phyloP scores from a whole-genome alignment of 2,888 invertebrate genomes.

The Tenthredo mesomela region DNA sequence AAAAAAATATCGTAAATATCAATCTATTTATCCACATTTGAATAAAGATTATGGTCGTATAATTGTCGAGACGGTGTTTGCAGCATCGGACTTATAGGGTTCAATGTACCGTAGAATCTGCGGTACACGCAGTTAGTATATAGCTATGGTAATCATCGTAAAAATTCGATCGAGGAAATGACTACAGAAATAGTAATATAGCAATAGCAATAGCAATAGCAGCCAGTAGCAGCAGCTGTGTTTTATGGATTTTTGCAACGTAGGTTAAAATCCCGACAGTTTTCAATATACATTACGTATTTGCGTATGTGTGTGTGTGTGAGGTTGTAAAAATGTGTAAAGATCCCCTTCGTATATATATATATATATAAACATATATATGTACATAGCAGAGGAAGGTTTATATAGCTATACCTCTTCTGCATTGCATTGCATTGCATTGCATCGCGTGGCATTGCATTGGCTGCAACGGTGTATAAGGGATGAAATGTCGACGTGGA shows the following conservation, averaged over 20 bases:
- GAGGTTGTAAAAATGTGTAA: too few species aligned
- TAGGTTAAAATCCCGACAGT: constrained; percentile 3
- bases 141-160: not conserved
- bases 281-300: not conserved
- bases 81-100: not conserved
- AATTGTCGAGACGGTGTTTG: not conserved
- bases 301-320: not conserved
- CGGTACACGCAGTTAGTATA: not conserved
- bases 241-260: constrained; percentile 19
- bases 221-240: not conserved
- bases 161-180: not conserved
- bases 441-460: not conserved
- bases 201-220: not conserved
- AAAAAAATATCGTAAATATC: not conserved
- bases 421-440: not conserved
- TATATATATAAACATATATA: not conserved
- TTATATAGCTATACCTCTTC: too few species aligned
- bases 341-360: not conserved
- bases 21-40: not conserved
- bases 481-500: constrained; percentile 6
- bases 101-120: not conserved
- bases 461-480: not conserved
- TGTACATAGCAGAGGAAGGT: not conserved
- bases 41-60: not conserved
- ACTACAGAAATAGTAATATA: not conserved